phyloP scores from a whole-genome alignment of 2,797 vertebrate species.

The Geotria australis region DNA sequence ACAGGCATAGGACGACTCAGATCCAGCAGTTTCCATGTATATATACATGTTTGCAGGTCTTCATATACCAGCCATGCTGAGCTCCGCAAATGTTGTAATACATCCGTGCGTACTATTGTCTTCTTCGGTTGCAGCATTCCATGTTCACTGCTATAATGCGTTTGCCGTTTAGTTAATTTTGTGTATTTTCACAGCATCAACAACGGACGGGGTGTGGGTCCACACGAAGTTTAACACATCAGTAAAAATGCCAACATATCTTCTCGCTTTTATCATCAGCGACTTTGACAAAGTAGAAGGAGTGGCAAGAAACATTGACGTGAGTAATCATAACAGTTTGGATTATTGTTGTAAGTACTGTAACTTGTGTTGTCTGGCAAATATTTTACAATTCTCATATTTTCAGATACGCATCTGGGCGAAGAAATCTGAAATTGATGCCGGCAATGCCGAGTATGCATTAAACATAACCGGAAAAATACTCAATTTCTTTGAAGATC shows the following conservation, averaged over 20 bases:
- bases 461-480: constrained; percentile 5
- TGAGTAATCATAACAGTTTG: neutral
- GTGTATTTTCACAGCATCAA: neutral
- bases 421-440: constrained; percentile 6
- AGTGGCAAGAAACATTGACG: neutral
- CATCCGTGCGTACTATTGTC: too few species aligned
- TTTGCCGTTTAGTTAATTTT: too few species aligned
- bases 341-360: too few species aligned
- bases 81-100: too few species aligned
- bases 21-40: too few species aligned
- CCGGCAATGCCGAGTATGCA: constrained; percentile 8
- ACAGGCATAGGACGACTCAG: too few species aligned
- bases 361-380: too few species aligned
- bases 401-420: constrained; percentile 9
- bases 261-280: constrained; percentile 15
- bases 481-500: constrained; percentile 7
- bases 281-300: constrained; percentile 2
- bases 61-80: too few species aligned
- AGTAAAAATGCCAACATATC: constrained; percentile 19
- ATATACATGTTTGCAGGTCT: too few species aligned
- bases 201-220: neutral
- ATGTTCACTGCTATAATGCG: too few species aligned
- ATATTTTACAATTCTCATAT: too few species aligned
- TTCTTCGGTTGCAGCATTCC: too few species aligned
- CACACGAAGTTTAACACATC: constrained; percentile 8